phyloP scores from a whole-genome alignment of 1,140 invertebrate species.

The Aphaenogaster rudis region DNA sequence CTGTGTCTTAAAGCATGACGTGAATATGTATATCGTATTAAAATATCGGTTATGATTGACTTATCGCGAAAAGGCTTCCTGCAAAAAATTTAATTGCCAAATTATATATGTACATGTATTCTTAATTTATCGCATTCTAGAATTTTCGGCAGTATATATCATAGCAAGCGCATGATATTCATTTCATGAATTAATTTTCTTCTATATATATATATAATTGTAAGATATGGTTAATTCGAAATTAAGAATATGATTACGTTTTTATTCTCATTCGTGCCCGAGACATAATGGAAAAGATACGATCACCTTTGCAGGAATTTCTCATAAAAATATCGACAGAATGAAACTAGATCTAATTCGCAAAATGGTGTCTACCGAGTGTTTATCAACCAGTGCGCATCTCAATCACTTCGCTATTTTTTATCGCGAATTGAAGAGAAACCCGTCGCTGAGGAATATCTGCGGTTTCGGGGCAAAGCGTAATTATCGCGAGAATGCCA shows the following conservation, averaged over 20 bases:
- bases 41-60: background rate
- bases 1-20: background rate
- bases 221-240: background rate
- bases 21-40: background rate
- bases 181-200: conserved; percentile 15
- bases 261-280: background rate
- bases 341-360: conserved; percentile 4
- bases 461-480: conserved; percentile 26
- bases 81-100: background rate
- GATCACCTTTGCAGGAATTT: background rate
- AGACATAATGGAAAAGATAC: background rate
- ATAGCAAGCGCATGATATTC: too few relatives aligned
- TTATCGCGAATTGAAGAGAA: background rate
- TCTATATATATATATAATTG: background rate
- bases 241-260: background rate
- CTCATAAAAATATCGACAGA: background rate
- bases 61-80: background rate
- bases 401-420: background rate
- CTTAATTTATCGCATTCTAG: background rate
- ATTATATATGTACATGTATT: background rate
- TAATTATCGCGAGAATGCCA: conserved; percentile 13
- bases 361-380: background rate
- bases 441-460: conserved; percentile 1
- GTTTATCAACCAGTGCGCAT: background rate
- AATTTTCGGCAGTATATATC: background rate